A percentile compares a stretch with the other conserved stretches of the same genome.
Evolutionary conservation across 2,113 vertebrate genomes (phyloP).

Genomic region (Engraulis encrasicolus): DNA sequence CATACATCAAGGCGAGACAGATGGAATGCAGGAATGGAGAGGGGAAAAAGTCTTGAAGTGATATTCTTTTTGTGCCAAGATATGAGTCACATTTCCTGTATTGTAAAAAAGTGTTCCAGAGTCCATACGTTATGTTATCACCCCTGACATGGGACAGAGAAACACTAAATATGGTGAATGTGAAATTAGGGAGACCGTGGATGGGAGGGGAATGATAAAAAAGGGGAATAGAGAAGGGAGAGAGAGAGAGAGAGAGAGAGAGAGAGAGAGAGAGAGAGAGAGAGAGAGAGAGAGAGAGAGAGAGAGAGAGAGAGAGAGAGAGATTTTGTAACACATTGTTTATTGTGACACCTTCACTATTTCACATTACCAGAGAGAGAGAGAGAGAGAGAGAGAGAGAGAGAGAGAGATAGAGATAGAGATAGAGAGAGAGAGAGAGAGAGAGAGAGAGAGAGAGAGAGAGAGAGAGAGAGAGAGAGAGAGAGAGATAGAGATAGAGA

Average conservation of each 20-base stretch:
- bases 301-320: background rate
- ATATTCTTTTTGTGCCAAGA: constrained; percentile 2
- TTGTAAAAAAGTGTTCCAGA: background rate
- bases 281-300: background rate
- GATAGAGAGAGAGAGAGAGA: background rate
- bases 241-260: background rate
- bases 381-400: background rate
- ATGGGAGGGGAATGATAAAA: background rate
- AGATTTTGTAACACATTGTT: too few relatives aligned
- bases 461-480: too few relatives aligned
- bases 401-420: background rate
- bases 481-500: background rate
- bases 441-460: background rate
- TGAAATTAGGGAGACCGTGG: background rate
- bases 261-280: background rate
- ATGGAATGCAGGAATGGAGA: background rate
- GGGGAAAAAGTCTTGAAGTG: background rate
- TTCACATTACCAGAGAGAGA: background rate
- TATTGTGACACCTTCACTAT: too few relatives aligned
- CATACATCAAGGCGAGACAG: background rate
- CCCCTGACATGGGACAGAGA: background rate
- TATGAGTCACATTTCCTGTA: constrained; percentile 25
- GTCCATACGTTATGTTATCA: background rate
- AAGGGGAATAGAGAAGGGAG: background rate
- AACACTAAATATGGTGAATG: background rate